Evolutionary conservation across 2,113 vertebrate species (phyloP), one percentile per base, ranked within the genome.

Genomic region (Perca schrenkii): DNA sequence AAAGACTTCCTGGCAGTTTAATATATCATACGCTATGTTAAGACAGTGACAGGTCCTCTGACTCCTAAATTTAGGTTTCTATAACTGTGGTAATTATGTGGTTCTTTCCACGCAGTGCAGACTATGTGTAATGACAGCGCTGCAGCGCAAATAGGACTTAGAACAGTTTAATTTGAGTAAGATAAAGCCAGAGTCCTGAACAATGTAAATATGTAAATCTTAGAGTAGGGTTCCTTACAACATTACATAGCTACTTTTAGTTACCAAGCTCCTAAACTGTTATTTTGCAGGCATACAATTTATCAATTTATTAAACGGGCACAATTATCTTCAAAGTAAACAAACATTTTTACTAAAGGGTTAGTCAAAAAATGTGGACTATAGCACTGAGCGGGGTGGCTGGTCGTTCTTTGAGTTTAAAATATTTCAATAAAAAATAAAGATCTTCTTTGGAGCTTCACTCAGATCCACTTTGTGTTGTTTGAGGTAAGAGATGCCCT

Each of bases 51-150:
- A 80, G 82, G 83, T 86, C 74, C 15, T 72, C 40, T 31, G 52
- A 72, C 43, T 86, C 14, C 49, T 68, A 79, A 93, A 84, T 91
- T 84, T 78, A 79, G 72, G 81, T 84, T 88, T 90, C 25, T 81
- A 21, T 83, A 63, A 71, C 54, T 68, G 57, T 43, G 65, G 65
- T 89, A 88, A 92, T 90, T 87, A 90, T 43, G 72, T 31, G 57
- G 77, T 84, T 86, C 54, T 83, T 79, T 89, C 75, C 61, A 74
- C 28, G 74, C 74, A 25, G 74, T 1, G 69, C 54, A 63, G 71
- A 74, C 69, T 69, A 54, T 7, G 50, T 19, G 21, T 80, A 82
- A 90, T 89, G n/a, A 84, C 76, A 85, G 74, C 14, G 19, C 53
- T 73, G 64, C 25, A 40, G 15, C 1, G 16, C 60, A 79, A 58